phyloP scores from a whole-genome alignment of 2,113 vertebrate species.

The Trachemys scripta region DNA sequence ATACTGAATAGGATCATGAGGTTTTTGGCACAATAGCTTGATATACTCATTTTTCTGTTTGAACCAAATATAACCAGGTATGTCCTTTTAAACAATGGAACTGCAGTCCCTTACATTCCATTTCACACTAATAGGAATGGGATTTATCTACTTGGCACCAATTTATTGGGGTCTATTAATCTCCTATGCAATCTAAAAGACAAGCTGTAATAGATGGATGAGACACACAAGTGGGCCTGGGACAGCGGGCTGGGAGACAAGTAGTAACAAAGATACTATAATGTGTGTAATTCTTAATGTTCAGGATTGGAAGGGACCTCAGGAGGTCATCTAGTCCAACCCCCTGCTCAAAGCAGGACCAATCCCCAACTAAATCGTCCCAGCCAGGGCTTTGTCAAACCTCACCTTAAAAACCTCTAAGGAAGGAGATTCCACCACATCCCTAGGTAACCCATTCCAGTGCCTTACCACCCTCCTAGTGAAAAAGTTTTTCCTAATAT shows the following conservation, averaged over 20 bases:
- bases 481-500: too few relatives aligned
- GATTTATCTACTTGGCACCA: conserved; percentile 42
- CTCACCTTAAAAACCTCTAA: too few relatives aligned
- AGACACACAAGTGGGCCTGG: not conserved
- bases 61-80: not conserved
- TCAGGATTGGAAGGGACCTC: too few relatives aligned
- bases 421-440: too few relatives aligned
- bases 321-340: too few relatives aligned
- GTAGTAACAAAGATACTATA: not conserved
- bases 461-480: too few relatives aligned
- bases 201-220: not conserved
- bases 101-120: not conserved
- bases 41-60: not conserved
- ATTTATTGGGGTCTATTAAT: conserved; percentile 3
- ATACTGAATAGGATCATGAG: not conserved
- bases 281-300: not conserved
- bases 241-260: not conserved
- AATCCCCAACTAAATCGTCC: too few relatives aligned
- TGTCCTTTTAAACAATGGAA: not conserved
- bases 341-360: too few relatives aligned
- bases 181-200: not conserved
- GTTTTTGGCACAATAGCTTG: not conserved
- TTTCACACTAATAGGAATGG: conserved; percentile 27
- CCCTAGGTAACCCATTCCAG: too few relatives aligned
- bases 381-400: too few relatives aligned